Conservation (phyloP, 1,140 invertebrate species). For the Aphis craccivora region DNA sequence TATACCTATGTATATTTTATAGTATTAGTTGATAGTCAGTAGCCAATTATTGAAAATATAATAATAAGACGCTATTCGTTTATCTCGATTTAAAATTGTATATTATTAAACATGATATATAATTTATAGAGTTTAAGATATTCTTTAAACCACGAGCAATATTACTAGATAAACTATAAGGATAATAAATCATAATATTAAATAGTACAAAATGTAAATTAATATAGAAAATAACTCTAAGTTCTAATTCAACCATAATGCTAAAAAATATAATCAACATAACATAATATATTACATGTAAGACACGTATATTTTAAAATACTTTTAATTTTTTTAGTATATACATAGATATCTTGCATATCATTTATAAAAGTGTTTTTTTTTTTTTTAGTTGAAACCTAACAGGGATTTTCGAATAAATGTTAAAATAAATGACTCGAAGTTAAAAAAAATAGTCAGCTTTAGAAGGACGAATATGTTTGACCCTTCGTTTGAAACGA, state of each 20-base stretch:
- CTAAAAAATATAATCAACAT: neutral
- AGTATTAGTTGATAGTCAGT: too few relatives aligned
- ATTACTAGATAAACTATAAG: neutral
- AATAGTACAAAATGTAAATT: neutral
- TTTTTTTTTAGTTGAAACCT: neutral
- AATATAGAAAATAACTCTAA: neutral
- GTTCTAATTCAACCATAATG: neutral
- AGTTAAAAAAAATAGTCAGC: neutral
- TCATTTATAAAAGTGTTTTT: neutral
- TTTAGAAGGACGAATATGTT: neutral
- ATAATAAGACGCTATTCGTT: neutral
- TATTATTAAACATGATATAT: neutral
- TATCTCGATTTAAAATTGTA: neutral
- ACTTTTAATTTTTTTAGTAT: neutral
- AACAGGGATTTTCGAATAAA: neutral
- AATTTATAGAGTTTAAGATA: neutral
- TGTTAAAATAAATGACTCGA: neutral
- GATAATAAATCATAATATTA: neutral
- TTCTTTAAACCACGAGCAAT: neutral
- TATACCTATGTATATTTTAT: too few relatives aligned
- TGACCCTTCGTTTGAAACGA: slow-evolving; percentile 8
- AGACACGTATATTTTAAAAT: neutral
- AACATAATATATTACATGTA: neutral
- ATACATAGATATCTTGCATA: too few relatives aligned
- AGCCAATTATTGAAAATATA: neutral